A percentile compares a stretch with the other conserved stretches of the same genome.
These are phyloP conservation scores for Microctonus aethiopoides DNA, from an alignment of 2,888 invertebrate genomes.

Conservation along the genomic window DNA sequence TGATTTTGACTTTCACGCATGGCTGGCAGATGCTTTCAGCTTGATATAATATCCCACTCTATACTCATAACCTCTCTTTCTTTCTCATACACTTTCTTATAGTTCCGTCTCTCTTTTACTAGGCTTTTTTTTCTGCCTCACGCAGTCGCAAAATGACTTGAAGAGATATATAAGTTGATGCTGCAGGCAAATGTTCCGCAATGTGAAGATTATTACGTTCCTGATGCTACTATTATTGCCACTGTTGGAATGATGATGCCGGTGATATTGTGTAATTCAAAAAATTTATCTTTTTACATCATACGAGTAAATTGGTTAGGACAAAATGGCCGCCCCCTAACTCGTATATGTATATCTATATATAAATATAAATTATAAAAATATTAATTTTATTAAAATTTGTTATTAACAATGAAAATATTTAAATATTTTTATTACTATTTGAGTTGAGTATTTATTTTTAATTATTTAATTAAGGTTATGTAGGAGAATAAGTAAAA, in stretches of 20 bases:
- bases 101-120: background rate
- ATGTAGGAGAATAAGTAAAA: no score
- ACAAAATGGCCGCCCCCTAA: no score
- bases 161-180: constrained; percentile 7
- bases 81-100: background rate
- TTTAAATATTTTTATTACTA: no score
- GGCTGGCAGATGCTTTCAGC: constrained; percentile 20
- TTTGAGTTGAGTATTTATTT: no score
- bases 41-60: background rate
- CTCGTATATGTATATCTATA: no score
- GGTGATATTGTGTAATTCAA: constrained; percentile 6
- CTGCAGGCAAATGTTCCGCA: constrained; percentile 27
- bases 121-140: background rate
- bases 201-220: background rate
- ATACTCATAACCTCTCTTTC: background rate
- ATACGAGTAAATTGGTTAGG: no score
- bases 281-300: constrained; percentile 7
- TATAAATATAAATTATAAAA: no score
- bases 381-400: no score
- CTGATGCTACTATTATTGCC: background rate
- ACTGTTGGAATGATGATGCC: background rate
- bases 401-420: no score
- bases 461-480: no score
- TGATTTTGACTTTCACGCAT: constrained; percentile 41
- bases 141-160: background rate